Evolutionary conservation across 2,113 vertebrate genomes (phyloP).

Genomic region (Lophotis ruficrista): DNA sequence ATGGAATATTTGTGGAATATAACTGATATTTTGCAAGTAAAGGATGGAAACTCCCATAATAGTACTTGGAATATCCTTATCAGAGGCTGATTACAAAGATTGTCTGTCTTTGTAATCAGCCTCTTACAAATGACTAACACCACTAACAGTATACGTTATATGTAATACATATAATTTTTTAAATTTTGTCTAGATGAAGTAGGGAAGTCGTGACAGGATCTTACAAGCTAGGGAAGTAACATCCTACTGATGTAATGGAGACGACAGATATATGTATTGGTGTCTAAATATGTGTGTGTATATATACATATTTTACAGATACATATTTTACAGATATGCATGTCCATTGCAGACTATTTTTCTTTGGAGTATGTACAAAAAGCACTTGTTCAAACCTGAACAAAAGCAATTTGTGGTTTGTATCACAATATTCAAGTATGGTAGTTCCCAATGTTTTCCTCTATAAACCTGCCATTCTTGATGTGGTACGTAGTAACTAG

Average conservation of each 20-base stretch:
- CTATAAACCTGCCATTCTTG: not conserved
- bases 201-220: not conserved
- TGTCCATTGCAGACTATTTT: not conserved
- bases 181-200: not conserved
- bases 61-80: not conserved
- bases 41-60: not conserved
- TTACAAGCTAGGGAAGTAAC: not conserved
- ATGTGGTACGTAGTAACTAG: rapidly evolving
- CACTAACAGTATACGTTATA: not conserved
- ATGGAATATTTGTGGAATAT: not conserved
- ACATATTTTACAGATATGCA: not conserved
- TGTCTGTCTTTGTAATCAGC: not conserved
- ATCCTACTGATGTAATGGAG: not conserved
- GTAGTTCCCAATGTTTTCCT: not conserved
- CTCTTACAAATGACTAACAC: not conserved
- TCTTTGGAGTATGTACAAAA: not conserved
- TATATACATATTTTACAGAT: no score
- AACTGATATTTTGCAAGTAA: not conserved
- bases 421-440: not conserved
- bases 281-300: rapidly evolving
- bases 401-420: not conserved
- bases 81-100: not conserved
- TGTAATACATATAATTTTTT: rapidly evolving
- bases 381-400: not conserved
- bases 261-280: not conserved